phyloP scores from a whole-genome alignment of 2,888 invertebrate species.

The Pomacea canaliculata region DNA sequence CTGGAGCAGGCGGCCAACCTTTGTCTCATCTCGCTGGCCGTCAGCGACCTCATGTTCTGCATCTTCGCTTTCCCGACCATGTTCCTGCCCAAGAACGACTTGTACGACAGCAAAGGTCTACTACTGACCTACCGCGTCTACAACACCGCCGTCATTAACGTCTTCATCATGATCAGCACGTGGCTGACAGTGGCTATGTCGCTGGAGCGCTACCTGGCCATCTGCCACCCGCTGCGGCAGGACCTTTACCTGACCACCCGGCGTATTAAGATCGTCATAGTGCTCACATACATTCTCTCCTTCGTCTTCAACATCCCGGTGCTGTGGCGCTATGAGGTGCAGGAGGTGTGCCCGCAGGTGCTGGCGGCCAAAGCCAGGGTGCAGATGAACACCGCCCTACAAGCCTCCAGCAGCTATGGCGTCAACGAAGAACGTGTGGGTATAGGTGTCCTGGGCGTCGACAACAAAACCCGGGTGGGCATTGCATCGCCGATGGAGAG shows the following conservation, averaged over 20 bases:
- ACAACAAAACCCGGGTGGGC: background rate
- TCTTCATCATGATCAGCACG: conserved; percentile 78
- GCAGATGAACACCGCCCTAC: background rate
- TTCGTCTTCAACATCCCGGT: conserved; percentile 79
- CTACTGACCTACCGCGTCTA: conserved; percentile 59
- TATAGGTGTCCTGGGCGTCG: background rate
- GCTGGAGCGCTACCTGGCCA: conserved; percentile 81
- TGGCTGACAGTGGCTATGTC: conserved; percentile 83
- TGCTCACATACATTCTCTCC: conserved; percentile 77
- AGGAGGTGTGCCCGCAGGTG: conserved; percentile 19
- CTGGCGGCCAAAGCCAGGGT: background rate
- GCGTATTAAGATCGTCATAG: conserved; percentile 75
- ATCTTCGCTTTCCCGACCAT: conserved; percentile 74
- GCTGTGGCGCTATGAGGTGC: conserved; percentile 56
- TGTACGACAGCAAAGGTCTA: conserved; percentile 74
- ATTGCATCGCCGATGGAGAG: no score
- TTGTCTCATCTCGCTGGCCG: conserved; percentile 81
- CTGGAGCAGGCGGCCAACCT: conserved; percentile 85
- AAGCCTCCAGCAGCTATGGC: background rate
- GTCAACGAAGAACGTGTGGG: background rate
- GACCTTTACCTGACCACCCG: conserved; percentile 77
- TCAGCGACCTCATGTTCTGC: conserved; percentile 78
- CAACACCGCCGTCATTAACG: conserved; percentile 60
- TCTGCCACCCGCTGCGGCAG: conserved; percentile 80
- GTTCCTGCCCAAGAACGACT: conserved; percentile 53